Evolutionary conservation across 2,113 vertebrate genomes (phyloP).

Genomic region (Pundamilia nyererei): DNA sequence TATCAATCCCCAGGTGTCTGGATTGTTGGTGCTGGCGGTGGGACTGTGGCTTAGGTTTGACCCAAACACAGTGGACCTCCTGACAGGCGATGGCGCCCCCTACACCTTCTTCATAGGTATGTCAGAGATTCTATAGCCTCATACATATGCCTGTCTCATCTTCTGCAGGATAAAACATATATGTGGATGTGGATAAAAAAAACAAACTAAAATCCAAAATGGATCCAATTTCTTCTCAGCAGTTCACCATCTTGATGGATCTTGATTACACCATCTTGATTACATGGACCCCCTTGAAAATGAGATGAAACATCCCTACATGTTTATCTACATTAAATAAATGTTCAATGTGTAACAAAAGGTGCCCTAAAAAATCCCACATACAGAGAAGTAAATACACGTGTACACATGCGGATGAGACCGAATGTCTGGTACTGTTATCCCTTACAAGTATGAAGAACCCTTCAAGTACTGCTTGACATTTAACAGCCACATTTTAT

Average conservation of each 20-base stretch:
- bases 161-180: not conserved
- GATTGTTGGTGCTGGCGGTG: constrained; percentile 83
- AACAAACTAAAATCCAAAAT: not conserved
- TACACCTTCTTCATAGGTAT: constrained; percentile 88
- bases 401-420: not conserved
- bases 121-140: constrained; percentile 34
- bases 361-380: not conserved
- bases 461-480: not conserved
- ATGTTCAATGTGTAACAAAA: not conserved
- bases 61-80: constrained; percentile 73
- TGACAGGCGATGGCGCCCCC: constrained; percentile 75
- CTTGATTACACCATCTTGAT: not conserved
- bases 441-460: not conserved
- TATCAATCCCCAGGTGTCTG: constrained; percentile 76
- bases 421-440: not conserved
- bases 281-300: not conserved
- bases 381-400: not conserved
- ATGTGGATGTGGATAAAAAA: not conserved
- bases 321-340: not conserved
- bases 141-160: not conserved
- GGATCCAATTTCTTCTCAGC: not conserved
- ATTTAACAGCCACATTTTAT: not conserved
- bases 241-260: not conserved
- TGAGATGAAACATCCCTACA: not conserved
- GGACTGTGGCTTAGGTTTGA: constrained; percentile 94